Percentiles rank a stretch among this genome's conserved stretches.
phyloP scores from a whole-genome alignment of 2,113 vertebrate species.

The Callaeas wilsoni region DNA sequence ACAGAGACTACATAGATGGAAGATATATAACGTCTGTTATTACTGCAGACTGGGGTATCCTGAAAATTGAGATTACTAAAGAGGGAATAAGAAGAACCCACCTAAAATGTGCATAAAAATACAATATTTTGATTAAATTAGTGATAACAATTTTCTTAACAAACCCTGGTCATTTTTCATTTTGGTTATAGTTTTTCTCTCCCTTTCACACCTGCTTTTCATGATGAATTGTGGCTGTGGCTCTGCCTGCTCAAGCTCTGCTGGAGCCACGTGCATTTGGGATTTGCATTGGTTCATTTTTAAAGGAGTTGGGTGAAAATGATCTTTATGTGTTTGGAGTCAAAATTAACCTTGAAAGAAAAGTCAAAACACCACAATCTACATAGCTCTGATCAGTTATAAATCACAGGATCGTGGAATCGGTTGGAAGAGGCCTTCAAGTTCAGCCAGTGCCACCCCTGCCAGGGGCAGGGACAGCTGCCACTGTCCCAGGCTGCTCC shows the following conservation, averaged over 20 bases:
- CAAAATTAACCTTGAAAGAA: background rate
- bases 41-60: background rate
- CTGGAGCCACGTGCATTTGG: background rate
- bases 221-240: background rate
- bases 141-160: background rate
- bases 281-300: background rate
- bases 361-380: background rate
- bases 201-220: background rate
- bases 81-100: background rate
- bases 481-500: background rate
- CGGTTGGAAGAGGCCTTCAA: background rate
- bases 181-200: background rate
- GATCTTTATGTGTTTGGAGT: background rate
- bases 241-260: background rate
- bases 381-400: background rate
- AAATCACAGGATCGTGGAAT: background rate
- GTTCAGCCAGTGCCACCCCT: accelerated
- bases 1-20: background rate
- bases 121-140: background rate
- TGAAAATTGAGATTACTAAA: background rate
- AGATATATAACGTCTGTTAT: background rate
- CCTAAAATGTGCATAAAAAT: background rate
- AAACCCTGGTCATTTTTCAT: background rate
- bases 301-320: background rate
- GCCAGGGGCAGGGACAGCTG: background rate